Evolutionary conservation across 2,888 invertebrate genomes (phyloP), one percentile per base, ranked within the genome.

Genomic region (Caenorhabditis drosophilae): DNA sequence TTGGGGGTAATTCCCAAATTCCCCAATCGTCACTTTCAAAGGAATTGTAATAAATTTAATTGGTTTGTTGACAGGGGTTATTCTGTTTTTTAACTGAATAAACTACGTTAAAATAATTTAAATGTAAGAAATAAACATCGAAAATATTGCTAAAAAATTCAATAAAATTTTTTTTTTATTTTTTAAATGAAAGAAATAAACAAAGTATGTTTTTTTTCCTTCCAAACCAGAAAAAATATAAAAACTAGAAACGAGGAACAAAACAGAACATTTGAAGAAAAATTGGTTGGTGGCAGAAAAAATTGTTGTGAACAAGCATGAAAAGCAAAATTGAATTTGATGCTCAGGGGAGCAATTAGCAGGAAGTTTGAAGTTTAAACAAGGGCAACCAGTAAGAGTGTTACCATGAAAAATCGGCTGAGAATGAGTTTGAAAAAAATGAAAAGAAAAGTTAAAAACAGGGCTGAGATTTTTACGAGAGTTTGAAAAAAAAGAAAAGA

Each of bases 331-430:
- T 70, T 70, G 70, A 70, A 70, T 70, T 51, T 58, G 63, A 60
- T 54, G 50, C 70, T 66, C 66, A 51, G 63, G 70, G 70, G 70
- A 67, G 62, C 70, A 62, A 66, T 70, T 70, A 70, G 66, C 62
- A 52, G 56, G 56, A 56, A 63, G 59, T 58, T 67, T 51, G 62
- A 62, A 55, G 61, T 61, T 61, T 11, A 31, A 31, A 31, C n/a
- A n/a, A n/a, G n/a, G n/a, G n/a, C n/a, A n/a, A n/a, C n/a, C n/a
- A n/a, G n/a, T n/a, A n/a, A n/a, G n/a, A n/a, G n/a, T n/a, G n/a
- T n/a, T n/a, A n/a, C n/a, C n/a, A n/a, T n/a, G n/a, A n/a, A n/a
- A n/a, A n/a, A n/a, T n/a, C n/a, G n/a, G n/a, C n/a, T n/a, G n/a
- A n/a, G n/a, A n/a, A n/a, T n/a, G n/a, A n/a, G n/a, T n/a, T n/a